A percentile compares a stretch with the other conserved stretches of the same genome.
Evolutionary conservation across 2,888 invertebrate species (phyloP).

Genomic region (Sarcophaga carnaria): DNA sequence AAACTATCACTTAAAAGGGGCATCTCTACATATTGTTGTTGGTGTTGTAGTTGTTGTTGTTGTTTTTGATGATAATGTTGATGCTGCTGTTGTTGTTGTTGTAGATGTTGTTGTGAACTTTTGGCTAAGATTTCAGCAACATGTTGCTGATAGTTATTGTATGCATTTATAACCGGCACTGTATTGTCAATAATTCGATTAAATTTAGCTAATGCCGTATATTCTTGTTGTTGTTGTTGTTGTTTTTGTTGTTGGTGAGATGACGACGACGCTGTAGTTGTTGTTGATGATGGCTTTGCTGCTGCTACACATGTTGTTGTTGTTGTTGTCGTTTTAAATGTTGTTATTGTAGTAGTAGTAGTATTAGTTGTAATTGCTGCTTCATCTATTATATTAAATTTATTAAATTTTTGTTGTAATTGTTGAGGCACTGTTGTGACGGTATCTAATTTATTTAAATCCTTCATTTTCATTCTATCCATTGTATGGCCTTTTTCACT

Average conservation of each 20-base stretch:
- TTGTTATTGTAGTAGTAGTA: constrained; percentile 68
- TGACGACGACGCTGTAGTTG: constrained; percentile 74
- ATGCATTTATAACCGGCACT: constrained; percentile 75
- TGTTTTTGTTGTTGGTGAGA: constrained; percentile 72
- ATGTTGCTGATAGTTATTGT: constrained; percentile 72
- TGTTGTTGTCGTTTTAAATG: constrained; percentile 66
- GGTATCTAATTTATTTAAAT: constrained; percentile 78
- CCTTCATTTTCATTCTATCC: constrained; percentile 23
- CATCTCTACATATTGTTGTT: constrained; percentile 70
- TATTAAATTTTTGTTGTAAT: constrained; percentile 77
- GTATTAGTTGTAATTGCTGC: constrained; percentile 71
- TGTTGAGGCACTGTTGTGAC: constrained; percentile 81
- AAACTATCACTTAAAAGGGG: constrained; percentile 74
- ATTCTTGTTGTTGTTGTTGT: constrained; percentile 72
- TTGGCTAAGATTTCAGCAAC: constrained; percentile 70
- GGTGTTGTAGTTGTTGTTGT: constrained; percentile 71
- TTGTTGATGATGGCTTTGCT: constrained; percentile 67
- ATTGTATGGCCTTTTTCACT: constrained; percentile 46
- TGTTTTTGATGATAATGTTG: constrained; percentile 65
- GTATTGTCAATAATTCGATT: constrained; percentile 81
- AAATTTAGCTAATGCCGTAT: constrained; percentile 82
- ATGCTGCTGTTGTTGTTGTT: constrained; percentile 68
- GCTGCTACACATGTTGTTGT: constrained; percentile 71
- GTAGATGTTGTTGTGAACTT: constrained; percentile 63
- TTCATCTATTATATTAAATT: constrained; percentile 69